Conservation (phyloP, 2,888 invertebrate species). For the Eledone cirrhosa region DNA sequence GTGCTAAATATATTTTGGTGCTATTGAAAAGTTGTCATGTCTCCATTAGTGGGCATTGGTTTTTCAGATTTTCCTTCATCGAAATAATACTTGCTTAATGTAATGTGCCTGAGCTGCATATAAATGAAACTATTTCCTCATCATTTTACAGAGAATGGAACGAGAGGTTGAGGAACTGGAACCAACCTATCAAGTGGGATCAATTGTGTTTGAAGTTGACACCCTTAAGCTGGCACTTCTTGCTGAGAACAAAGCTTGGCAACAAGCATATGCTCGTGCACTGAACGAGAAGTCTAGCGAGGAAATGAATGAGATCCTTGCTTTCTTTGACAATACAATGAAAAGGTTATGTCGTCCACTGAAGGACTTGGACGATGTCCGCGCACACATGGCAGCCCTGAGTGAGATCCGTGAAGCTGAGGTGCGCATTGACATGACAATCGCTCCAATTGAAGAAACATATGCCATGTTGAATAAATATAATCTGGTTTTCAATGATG, state of each 20-base stretch:
- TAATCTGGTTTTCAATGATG: slow-evolving; percentile 86
- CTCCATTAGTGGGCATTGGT: no score
- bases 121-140: background rate
- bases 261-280: slow-evolving; percentile 64
- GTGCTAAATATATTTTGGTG: no score
- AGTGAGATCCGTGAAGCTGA: slow-evolving; percentile 90
- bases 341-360: slow-evolving; percentile 86
- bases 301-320: slow-evolving; percentile 72
- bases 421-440: slow-evolving; percentile 92
- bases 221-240: slow-evolving; percentile 82
- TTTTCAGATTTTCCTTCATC: no score
- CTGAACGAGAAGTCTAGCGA: slow-evolving; percentile 66
- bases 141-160: slow-evolving; percentile 63
- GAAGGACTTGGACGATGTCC: slow-evolving; percentile 91
- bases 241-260: slow-evolving; percentile 71
- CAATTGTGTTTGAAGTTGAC: slow-evolving; percentile 66
- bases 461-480: slow-evolving; percentile 90
- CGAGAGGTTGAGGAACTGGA: slow-evolving; percentile 63
- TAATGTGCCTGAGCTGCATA: no score
- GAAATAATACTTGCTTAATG: no score
- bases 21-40: no score
- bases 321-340: slow-evolving; percentile 90
- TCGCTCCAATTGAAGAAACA: slow-evolving; percentile 94
- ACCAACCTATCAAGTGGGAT: slow-evolving; percentile 61
- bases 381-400: slow-evolving; percentile 90